Evolutionary conservation across 2,888 invertebrate species (phyloP), one percentile per base, ranked within the genome.

Genomic region (Anodontia alba): DNA sequence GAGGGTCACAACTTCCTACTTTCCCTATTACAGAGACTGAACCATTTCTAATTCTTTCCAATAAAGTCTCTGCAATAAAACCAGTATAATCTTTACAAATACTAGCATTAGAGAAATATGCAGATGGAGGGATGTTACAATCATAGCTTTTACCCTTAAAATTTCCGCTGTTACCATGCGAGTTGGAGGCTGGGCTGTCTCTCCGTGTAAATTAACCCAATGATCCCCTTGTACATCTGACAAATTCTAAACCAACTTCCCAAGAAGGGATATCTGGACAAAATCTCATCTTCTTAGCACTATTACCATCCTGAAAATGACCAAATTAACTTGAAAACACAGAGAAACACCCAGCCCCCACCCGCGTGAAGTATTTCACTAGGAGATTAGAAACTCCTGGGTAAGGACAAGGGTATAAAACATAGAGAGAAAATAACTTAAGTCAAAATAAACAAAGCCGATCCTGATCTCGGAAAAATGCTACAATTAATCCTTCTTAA

Each of bases 331-430:
- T 49, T 49, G n/a, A n/a, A 49, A 71, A 46, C 36, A 36, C 38
- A 51, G 72, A 71, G 67, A 77, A 38, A 77, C 72, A 38, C 57
- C 72, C 77, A 69, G 75, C 62, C 57, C 54, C 51, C 26, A 46
- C 75, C 77, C 74, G 46, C 46, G 69, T 77, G 70, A 77, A 74
- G 68, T 62, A 72, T n/a, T 76, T 62, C 80, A 73, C 62, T 23
- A 17, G 57, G 49, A 51, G 76, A 70, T 73, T 46, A 76, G 73
- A 68, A 49, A 26, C 70, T 54, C 73, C 33, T 69, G 57, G 46
- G 70, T 17, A 74, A 73, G 57, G 69, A 38, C 31, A 43, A 31
- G 33, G 33, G 73, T 26, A 46, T 66, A 29, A 17, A 12, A 26
- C 20, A 1, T 1, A 10, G 5, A 51, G 3, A 1, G 36, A 31